Evolutionary conservation across 1,140 invertebrate genomes (phyloP).

Genomic region (Adoxophyes honmai): DNA sequence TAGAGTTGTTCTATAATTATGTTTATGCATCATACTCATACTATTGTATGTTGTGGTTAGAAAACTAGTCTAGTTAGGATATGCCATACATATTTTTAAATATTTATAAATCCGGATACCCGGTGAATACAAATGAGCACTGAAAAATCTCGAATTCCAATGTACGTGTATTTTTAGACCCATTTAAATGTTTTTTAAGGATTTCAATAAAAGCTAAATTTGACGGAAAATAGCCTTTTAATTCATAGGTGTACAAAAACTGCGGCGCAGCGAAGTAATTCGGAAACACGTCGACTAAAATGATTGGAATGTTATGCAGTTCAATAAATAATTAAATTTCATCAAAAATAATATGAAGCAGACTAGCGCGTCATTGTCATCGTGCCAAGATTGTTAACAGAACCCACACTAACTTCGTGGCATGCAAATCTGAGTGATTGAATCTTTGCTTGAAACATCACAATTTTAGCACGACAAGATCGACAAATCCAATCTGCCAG

Average conservation of each 20-base stretch:
- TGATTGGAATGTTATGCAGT: background rate
- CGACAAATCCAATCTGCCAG: too few species aligned
- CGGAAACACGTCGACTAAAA: slow-evolving; percentile 4
- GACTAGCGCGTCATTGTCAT: slow-evolving; percentile 3
- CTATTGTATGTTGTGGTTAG: background rate
- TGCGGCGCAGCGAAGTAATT: slow-evolving; percentile 18
- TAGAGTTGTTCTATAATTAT: too few species aligned
- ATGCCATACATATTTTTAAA: slow-evolving; percentile 15
- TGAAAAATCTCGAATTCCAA: slow-evolving; percentile 52
- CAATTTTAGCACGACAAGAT: too few species aligned
- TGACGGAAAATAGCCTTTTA: slow-evolving; percentile 62
- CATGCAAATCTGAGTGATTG: too few species aligned
- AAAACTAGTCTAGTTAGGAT: slow-evolving; percentile 34
- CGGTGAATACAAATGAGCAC: slow-evolving; percentile 26
- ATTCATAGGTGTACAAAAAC: slow-evolving; percentile 59
- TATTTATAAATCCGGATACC: background rate
- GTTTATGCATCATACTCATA: too few species aligned
- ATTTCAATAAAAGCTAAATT: slow-evolving; percentile 54
- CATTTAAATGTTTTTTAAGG: slow-evolving; percentile 51
- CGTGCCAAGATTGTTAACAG: background rate
- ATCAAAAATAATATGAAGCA: slow-evolving; percentile 2
- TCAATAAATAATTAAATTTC: slow-evolving; percentile 9
- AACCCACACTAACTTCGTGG: too few species aligned
- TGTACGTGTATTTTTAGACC: slow-evolving; percentile 56
- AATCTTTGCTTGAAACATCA: too few species aligned